Evolutionary conservation across 1,140 invertebrate genomes (phyloP), one percentile per base, ranked within the genome.

Genomic region (Goniozus legneri): DNA sequence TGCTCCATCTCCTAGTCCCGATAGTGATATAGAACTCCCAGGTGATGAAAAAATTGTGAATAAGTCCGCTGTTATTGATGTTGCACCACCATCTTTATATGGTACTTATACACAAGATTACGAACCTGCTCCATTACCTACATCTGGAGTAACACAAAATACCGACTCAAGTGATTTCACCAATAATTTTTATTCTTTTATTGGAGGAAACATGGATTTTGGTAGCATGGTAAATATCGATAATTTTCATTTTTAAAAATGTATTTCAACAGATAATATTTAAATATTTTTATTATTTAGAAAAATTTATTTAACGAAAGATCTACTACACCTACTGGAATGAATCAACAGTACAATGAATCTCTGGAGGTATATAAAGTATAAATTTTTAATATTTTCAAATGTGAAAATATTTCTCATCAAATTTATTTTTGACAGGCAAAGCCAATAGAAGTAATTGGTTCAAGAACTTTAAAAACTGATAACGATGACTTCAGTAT

Each of bases 1-100:
- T 77, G 89, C 89, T 37, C 91, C 91, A 0, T 94, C 91, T 1
- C 88, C 88, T 3, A 86, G 86, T 58, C 87, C 87, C 8, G 87
- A 89, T 62, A 85, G 86, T 40, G 88, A 89, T 62, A 73, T 89
- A 46, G 85, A 88, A 21, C 72, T 89, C 42, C 88, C 87, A 20
- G 80, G 77, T 30, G 73, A 79, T 12, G 69, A 69, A 21, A 61
- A 46, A 51, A 60, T 60, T 27, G 44, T 56, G 2, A 66, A 68
- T 59, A 65, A 63, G 8, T 65, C 67, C n/a, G 47, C 60, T 15
- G 56, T 69, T 16, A 66, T 73, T 21, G 71, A 76, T 30, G 57
- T 75, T 2, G 66, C 69, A 12, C 71, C 71, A 19, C 71, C 72
- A 3, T 64, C 64, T 31, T 60, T 76, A 44, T 76, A 76, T 44